These are phyloP conservation scores for Rhizomys pruinosus DNA, from an alignment of 2,113 vertebrate genomes.

Conservation along the genomic window DNA sequence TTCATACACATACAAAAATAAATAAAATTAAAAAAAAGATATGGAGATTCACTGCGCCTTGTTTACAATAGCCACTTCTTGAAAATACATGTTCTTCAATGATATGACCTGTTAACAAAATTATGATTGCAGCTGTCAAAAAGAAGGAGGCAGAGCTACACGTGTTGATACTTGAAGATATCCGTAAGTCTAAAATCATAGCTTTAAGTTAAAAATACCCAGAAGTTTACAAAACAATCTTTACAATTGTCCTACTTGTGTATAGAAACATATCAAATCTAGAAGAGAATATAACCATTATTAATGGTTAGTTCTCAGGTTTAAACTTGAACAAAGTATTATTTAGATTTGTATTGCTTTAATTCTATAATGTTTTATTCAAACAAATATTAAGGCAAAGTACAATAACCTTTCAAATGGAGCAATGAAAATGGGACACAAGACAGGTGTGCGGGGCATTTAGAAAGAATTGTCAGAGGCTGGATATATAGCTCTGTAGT, in stretches of 20 bases:
- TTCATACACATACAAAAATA: too few species aligned
- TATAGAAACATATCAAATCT: not conserved
- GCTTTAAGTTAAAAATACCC: conserved; percentile 40
- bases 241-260: not conserved
- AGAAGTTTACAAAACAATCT: not conserved
- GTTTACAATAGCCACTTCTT: not conserved
- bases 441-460: not conserved
- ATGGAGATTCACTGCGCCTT: not conserved
- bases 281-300: not conserved
- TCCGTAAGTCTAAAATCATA: not conserved
- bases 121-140: conserved; percentile 32
- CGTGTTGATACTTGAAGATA: conserved; percentile 21
- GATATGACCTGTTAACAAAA: conserved; percentile 33
- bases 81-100: not conserved
- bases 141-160: not conserved
- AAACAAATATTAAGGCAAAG: not conserved
- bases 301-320: not conserved
- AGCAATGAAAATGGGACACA: not conserved
- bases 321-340: not conserved
- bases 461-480: not conserved
- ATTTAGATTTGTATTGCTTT: not conserved
- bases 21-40: too few species aligned
- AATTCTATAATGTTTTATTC: conserved; percentile 39
- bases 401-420: not conserved
- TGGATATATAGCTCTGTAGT: too few species aligned